Conservation (phyloP, 2,888 invertebrate genomes). For the Acanthacorydalis orientalis region DNA sequence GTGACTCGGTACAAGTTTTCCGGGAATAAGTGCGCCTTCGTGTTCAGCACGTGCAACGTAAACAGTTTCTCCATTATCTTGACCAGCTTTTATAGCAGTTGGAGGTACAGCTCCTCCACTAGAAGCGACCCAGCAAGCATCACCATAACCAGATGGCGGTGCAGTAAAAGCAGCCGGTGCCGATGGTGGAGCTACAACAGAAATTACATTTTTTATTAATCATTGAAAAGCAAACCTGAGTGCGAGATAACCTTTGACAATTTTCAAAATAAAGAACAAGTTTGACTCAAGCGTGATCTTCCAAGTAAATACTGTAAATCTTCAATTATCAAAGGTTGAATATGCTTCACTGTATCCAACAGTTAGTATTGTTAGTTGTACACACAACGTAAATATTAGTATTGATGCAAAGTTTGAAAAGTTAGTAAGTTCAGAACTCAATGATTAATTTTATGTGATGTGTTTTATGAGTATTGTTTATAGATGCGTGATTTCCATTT, state of each 20-base stretch:
- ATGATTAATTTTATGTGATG: too few species aligned
- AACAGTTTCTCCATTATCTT: conserved; percentile 41
- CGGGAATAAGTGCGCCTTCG: conserved; percentile 60
- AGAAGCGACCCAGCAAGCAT: conserved; percentile 49
- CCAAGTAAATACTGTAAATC: neutral
- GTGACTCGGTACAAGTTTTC: conserved; percentile 56
- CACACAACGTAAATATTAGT: too few species aligned
- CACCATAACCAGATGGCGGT: conserved; percentile 22
- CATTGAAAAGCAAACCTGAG: neutral
- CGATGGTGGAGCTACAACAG: conserved; percentile 1
- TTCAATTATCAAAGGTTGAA: too few species aligned
- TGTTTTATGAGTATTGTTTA: too few species aligned
- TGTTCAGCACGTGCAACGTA: conserved; percentile 53
- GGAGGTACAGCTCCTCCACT: conserved; percentile 52
- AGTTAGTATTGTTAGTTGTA: too few species aligned
- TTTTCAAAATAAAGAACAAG: neutral
- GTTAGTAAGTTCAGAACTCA: too few species aligned
- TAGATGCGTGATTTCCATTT: too few species aligned
- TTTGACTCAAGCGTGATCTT: neutral
- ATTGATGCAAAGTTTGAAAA: too few species aligned
- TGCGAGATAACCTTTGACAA: neutral
- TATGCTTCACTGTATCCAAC: too few species aligned
- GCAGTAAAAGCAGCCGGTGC: neutral
- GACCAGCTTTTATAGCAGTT: conserved; percentile 52
- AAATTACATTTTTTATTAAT: neutral